Base-by-base conservation (phyloP, 2,113 vertebrate species). In the Sceloporus undulatus region DNA sequence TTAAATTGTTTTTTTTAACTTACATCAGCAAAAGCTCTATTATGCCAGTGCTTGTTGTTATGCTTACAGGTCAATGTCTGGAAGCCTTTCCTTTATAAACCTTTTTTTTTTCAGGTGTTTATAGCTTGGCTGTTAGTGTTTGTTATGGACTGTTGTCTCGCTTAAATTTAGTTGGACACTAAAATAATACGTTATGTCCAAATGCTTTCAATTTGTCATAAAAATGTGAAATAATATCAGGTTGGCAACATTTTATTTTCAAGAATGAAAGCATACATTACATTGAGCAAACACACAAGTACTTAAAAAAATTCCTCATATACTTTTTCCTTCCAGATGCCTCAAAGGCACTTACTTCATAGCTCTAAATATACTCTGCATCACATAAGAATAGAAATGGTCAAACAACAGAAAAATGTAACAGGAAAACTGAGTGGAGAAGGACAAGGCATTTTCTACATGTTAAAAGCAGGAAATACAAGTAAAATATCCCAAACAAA, bases 71-170 rank as follows among this genome's bases (percentile, higher is more conserved):
- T 5, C 40, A n/a, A 4, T n/a, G 38, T 19, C 79, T 87, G 87
- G 74, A 87, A 86, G 0, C 2, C 52, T 87, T 90, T 89, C 66
- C 21, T 89, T 86, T 85, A 81, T 34, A 92, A 93, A 91, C 34
- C 18, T 85, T 66, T 86, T 34, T 34, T 34, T 90, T 93, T 93
- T 86, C 85, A 91, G 85, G 87, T 84, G 10, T n/a, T 3, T 83
- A 25, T 76, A 42, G 75, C 75, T 3, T 86, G 54, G 77, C 52
- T 76, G 19, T 42, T 76, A 76, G 38, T 54, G 42, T 54, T 29
- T 79, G 25, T 48, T 79, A 25, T 79, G 48, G 42, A 79, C 48
- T 54, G 23, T 42, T 42, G 38, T 42, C 75, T 76, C 19, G 9
- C 40, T 48, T 42, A 76, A 76, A 42, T 42, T 76, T 19, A 48